Conservation (phyloP, 2,113 vertebrate genomes). For the Grantiella picta region DNA sequence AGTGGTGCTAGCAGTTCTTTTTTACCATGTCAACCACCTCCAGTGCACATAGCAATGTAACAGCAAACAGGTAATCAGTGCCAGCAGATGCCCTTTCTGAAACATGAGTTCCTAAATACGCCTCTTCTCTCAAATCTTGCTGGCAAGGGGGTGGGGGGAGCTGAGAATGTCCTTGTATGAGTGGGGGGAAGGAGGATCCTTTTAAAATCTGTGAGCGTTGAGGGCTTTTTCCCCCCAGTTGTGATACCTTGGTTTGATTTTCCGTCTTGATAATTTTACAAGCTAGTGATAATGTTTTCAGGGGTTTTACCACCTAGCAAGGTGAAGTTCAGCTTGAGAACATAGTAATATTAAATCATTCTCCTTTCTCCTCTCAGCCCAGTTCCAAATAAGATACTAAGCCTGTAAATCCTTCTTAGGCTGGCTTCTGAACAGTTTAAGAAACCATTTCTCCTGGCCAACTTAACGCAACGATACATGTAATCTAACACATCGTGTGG, state of each 20-base stretch:
- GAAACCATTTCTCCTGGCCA: not conserved
- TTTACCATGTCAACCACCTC: not conserved
- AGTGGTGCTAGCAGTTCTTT: constrained; percentile 8
- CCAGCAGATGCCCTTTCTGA: not conserved
- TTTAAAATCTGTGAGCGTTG: not conserved
- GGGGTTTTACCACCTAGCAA: not conserved
- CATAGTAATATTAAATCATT: not conserved
- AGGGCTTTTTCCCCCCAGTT: not conserved
- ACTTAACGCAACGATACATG: not conserved
- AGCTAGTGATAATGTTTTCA: not conserved
- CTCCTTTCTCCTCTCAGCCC: not conserved
- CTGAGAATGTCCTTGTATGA: not conserved
- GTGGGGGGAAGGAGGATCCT: too few species aligned
- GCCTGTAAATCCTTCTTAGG: not conserved
- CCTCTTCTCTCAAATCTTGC: not conserved
- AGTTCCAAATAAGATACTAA: not conserved
- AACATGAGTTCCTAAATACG: not conserved
- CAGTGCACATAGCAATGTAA: not conserved
- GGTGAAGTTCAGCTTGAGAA: not conserved
- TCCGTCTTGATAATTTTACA: not conserved
- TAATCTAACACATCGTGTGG: not conserved
- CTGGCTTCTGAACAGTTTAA: not conserved
- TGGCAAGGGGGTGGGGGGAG: accelerated
- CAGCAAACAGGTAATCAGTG: not conserved
- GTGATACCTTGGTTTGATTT: not conserved